A percentile compares a stretch with the other conserved stretches of the same genome.
phyloP scores from a whole-genome alignment of 2,888 invertebrate species.

The Entomobrya multifasciata region DNA sequence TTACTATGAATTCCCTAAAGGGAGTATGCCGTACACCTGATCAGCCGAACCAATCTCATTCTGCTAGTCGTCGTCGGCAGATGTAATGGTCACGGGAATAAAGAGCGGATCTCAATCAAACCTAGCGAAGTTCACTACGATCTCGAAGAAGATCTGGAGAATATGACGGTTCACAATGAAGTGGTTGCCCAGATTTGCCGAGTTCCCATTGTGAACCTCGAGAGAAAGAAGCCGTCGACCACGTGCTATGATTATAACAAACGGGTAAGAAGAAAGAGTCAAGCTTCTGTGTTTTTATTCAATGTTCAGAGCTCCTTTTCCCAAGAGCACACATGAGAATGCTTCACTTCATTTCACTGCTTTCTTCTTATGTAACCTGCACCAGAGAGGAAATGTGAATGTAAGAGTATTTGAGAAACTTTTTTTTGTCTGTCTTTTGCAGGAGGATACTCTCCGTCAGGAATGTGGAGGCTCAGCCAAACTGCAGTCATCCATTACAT shows the following conservation, averaged over 20 bases:
- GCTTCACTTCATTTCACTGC: too few species aligned
- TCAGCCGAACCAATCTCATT: conserved; percentile 73
- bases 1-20: conserved; percentile 41
- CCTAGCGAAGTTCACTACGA: conserved; percentile 74
- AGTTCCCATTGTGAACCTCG: conserved; percentile 64
- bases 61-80: conserved; percentile 67
- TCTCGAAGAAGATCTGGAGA: conserved; percentile 70
- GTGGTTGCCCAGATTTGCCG: conserved; percentile 73
- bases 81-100: conserved; percentile 68
- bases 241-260: conserved; percentile 70
- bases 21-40: conserved; percentile 71
- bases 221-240: conserved; percentile 71
- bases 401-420: too few species aligned
- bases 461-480: conserved; percentile 67
- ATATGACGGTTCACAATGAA: conserved; percentile 72
- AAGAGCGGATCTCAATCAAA: conserved; percentile 69
- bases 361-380: too few species aligned
- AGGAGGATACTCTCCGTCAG: conserved; percentile 69
- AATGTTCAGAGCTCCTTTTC: too few species aligned
- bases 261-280: conserved; percentile 71
- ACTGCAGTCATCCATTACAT: conserved; percentile 60
- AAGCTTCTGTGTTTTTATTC: neutral
- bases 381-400: too few species aligned
- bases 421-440: too few species aligned
- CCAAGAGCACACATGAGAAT: too few species aligned